phyloP scores from a whole-genome alignment of 2,797 vertebrate species.

The Pseudochaenichthys georgianus region DNA sequence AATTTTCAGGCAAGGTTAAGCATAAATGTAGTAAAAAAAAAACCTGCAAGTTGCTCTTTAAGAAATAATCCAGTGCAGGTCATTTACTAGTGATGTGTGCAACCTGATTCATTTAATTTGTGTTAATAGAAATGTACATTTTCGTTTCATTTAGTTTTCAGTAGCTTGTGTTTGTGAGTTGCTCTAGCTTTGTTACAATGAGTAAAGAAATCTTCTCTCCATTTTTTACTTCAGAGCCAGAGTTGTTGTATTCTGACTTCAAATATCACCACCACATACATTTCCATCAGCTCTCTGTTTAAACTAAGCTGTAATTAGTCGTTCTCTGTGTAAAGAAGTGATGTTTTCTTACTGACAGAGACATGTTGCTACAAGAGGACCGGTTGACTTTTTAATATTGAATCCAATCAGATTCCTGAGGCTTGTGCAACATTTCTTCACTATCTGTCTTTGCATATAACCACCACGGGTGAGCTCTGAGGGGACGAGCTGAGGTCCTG shows the following conservation, averaged over 20 bases:
- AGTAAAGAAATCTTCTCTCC: too few species aligned
- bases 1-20: too few species aligned
- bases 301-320: not conserved
- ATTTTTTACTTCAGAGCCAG: too few species aligned
- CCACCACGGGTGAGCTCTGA: not conserved
- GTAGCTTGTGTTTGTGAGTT: too few species aligned
- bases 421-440: slow-evolving; percentile 18
- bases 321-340: not conserved
- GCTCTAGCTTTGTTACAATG: too few species aligned
- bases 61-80: not conserved
- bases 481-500: not conserved
- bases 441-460: slow-evolving; percentile 9
- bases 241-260: too few species aligned
- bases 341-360: slow-evolving; percentile 9
- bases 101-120: not conserved
- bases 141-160: too few species aligned
- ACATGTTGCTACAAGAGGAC: not conserved
- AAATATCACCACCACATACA: too few species aligned
- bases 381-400: slow-evolving; percentile 27
- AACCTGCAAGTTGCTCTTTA: too few species aligned
- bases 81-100: not conserved
- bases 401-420: slow-evolving; percentile 19
- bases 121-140: not conserved
- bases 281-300: too few species aligned
- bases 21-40: too few species aligned